Evolutionary conservation across 2,113 vertebrate genomes (phyloP).

Genomic region (Nycticebus coucang): DNA sequence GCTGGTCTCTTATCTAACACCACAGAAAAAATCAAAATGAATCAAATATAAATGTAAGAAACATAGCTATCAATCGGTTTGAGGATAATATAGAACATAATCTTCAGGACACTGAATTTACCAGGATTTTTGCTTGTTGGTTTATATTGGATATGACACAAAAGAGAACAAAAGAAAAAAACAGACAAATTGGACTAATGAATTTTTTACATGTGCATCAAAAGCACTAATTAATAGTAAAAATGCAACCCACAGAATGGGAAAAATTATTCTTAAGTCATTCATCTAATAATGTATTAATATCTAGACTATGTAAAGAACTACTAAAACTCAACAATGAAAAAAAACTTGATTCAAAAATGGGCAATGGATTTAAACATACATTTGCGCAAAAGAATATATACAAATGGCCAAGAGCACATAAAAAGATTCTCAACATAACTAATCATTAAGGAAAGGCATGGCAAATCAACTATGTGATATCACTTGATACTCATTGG

Average conservation of each 20-base stretch:
- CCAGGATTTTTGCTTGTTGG: neutral
- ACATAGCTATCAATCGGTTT: neutral
- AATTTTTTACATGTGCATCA: neutral
- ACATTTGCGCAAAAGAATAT: neutral
- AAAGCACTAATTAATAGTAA: neutral
- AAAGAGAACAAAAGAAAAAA: neutral
- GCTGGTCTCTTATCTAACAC: neutral
- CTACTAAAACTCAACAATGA: neutral
- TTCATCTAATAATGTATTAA: neutral
- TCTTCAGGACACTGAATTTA: neutral
- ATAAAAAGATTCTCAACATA: neutral
- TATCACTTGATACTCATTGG: neutral
- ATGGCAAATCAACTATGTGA: neutral
- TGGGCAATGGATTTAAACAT: neutral
- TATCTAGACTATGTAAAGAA: neutral
- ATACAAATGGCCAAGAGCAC: neutral
- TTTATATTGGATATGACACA: neutral
- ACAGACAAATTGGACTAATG: neutral
- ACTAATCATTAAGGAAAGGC: neutral
- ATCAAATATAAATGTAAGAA: neutral
- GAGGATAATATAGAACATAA: neutral
- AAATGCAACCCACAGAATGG: neutral
- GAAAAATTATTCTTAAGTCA: neutral
- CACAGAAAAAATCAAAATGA: neutral
- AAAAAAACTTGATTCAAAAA: neutral